phyloP scores from a whole-genome alignment of 1,140 invertebrate species.

The Microplitis demolitor region DNA sequence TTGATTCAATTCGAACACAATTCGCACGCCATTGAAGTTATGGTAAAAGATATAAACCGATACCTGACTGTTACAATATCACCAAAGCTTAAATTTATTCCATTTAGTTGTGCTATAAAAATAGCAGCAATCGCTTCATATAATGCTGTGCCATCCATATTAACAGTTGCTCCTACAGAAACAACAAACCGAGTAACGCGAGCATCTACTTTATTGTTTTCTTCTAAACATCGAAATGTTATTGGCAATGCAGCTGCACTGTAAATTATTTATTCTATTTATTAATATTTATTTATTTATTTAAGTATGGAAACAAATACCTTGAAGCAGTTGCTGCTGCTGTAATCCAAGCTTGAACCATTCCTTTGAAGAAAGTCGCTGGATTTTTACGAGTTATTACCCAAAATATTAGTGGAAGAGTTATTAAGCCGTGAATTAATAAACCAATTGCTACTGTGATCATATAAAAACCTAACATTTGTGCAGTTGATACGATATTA shows the following conservation, averaged over 20 bases:
- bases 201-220: conserved; percentile 73
- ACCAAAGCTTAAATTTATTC: conserved; percentile 64
- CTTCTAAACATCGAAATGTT: conserved; percentile 78
- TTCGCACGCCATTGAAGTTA: neutral
- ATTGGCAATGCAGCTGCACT: conserved; percentile 78
- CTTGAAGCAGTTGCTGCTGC: conserved; percentile 73
- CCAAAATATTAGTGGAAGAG: conserved; percentile 70
- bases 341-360: conserved; percentile 71
- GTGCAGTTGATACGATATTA: conserved; percentile 67
- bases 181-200: conserved; percentile 74
- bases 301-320: conserved; percentile 45
- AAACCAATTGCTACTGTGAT: conserved; percentile 71
- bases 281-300: neutral
- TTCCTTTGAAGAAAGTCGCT: conserved; percentile 65
- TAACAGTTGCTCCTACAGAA: conserved; percentile 71
- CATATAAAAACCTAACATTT: conserved; percentile 70
- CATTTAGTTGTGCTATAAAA: conserved; percentile 75
- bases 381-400: conserved; percentile 69
- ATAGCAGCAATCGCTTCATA: conserved; percentile 75
- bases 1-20: neutral
- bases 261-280: conserved; percentile 25
- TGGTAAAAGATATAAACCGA: neutral
- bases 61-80: conserved; percentile 68
- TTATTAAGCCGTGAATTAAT: conserved; percentile 68
- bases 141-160: conserved; percentile 77